Percentiles rank a stretch among this genome's conserved stretches.
phyloP scores from a whole-genome alignment of 2,797 vertebrate genomes.

The Acrocephalus scirpaceus region DNA sequence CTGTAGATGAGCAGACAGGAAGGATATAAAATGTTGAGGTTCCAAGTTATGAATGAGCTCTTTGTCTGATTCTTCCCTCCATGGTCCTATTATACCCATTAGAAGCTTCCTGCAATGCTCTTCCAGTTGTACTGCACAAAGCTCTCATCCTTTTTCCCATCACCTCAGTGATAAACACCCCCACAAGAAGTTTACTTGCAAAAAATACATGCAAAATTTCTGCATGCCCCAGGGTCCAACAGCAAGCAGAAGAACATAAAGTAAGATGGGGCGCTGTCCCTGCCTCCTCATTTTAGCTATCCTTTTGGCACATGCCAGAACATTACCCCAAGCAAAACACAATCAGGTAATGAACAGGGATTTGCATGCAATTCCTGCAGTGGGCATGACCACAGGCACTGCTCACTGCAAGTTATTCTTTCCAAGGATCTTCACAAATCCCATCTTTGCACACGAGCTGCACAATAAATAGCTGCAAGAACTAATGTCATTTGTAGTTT shows the following conservation, averaged over 20 bases:
- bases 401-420: background rate
- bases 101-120: background rate
- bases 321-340: conserved; percentile 21
- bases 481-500: background rate
- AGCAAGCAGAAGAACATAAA: background rate
- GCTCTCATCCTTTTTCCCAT: background rate
- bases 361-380: conserved; percentile 35
- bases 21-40: background rate
- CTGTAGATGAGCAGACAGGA: background rate
- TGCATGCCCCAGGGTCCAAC: conserved; percentile 8
- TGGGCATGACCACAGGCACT: background rate
- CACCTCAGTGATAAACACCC: conserved; percentile 9
- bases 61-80: background rate
- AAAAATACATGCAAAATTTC: conserved; percentile 47
- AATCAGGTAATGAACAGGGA: conserved; percentile 8
- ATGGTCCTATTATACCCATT: background rate
- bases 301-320: conserved; percentile 49
- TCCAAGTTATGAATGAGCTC: background rate
- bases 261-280: background rate
- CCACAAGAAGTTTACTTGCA: background rate
- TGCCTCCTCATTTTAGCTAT: conserved; percentile 40
- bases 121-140: background rate
- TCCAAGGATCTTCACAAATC: background rate
- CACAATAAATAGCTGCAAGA: background rate
- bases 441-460: background rate